Base-by-base conservation (phyloP, 2,888 invertebrate species). In the Calliopum simillimum region DNA sequence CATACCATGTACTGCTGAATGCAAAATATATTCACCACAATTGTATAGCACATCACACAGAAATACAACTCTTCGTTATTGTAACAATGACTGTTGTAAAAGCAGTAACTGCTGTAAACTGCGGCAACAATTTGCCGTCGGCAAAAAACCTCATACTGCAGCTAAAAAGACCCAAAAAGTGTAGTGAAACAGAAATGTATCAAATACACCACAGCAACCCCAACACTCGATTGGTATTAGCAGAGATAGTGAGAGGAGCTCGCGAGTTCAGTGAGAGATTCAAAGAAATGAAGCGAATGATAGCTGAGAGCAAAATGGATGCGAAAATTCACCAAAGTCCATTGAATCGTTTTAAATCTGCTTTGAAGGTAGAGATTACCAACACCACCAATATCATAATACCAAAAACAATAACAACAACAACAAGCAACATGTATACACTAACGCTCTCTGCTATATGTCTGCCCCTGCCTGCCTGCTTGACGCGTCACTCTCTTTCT, bases 371-470 rank as follows among this genome's bases (percentile, higher is more conserved):
- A 43, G 51, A 19, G 14, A 53, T 49, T 51, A 41, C 64, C 64
- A 53, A 64, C 64, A 53, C 53, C 64, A 64, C 19, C 41, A 64
- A 64, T 33, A 33, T 33, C 19, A 53, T 33, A 25, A 14, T 25
- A 56, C 14, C 56, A 33, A 71, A 70, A 71, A 69, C 71, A 70
- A 44, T 51, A 66, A 61, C 66, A 71, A 55, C 72, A 75, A 64
- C 69, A 64, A 64, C 47, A 56, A 47, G 47, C 59, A 41, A 46
- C 16, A 63, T 16, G 53, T 12, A 56, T 25, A 56, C 21, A 14
- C 21, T 56, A 21, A 23, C 12, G 55, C 55, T 56, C 55, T 61
- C 55, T 13, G n/a, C n/a, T n/a, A n/a, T n/a, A 14, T 21, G 13
- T 25, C 55, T 19, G 11, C 19, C 12, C 19, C 12, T 53, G 53